phyloP scores from a whole-genome alignment of 2,113 vertebrate species.

The Dunckerocampus dactyliophorus region DNA sequence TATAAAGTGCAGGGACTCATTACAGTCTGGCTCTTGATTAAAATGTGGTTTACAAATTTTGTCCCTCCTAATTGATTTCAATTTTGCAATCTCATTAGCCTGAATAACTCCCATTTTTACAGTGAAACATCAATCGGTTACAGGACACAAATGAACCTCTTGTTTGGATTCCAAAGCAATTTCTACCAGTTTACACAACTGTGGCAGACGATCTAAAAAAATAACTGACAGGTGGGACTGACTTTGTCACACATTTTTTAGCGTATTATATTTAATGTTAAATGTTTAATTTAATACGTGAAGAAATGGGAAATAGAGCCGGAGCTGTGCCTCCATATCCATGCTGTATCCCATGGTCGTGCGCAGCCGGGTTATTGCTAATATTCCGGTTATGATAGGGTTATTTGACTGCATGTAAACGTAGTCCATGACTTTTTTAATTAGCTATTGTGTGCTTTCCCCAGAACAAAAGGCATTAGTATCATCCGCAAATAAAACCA shows the following conservation, averaged over 20 bases:
- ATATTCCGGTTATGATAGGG: no score
- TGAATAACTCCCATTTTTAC: not conserved
- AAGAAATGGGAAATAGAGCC: no score
- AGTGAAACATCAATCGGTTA: not conserved
- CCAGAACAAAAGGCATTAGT: no score
- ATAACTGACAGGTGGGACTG: not conserved
- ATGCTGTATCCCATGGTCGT: no score
- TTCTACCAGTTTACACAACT: slow-evolving; percentile 4
- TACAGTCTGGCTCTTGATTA: not conserved
- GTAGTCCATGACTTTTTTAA: no score
- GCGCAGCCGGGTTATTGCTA: no score
- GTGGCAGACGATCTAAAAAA: not conserved
- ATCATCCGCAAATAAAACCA: no score
- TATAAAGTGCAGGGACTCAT: slow-evolving; percentile 8
- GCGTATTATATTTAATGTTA: not conserved
- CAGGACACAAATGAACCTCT: not conserved
- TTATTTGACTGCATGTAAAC: no score
- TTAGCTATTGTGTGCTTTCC: no score
- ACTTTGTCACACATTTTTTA: not conserved
- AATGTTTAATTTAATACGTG: no score
- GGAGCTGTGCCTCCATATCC: no score
- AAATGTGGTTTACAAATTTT: slow-evolving; percentile 8
- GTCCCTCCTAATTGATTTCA: not conserved
- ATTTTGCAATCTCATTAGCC: not conserved
- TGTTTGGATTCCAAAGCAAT: no score